Conservation (phyloP, 2,797 vertebrate genomes). For the Alectoris magna region DNA sequence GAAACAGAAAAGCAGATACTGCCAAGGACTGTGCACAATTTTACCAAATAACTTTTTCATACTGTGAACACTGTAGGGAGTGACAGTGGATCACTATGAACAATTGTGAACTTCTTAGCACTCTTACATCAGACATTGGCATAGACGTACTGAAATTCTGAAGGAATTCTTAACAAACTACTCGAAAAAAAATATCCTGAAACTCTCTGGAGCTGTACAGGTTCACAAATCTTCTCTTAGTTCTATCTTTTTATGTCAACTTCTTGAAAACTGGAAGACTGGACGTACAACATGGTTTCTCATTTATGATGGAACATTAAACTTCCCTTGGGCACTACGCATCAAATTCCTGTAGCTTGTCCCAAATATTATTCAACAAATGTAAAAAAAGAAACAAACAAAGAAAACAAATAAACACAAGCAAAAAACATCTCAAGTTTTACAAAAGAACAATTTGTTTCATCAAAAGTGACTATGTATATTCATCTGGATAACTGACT, state of each 20-base stretch:
- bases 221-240: neutral
- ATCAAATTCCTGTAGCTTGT: neutral
- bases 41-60: neutral
- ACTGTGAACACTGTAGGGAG: neutral
- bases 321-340: neutral
- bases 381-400: neutral
- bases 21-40: neutral
- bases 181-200: neutral
- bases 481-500: neutral
- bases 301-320: neutral
- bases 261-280: neutral
- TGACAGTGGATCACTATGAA: neutral
- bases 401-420: neutral
- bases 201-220: neutral
- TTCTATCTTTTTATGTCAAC: neutral
- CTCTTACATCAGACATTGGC: neutral
- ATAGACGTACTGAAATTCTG: neutral
- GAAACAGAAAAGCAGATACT: neutral
- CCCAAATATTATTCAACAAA: neutral
- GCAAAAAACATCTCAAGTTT: neutral
- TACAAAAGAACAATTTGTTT: rapidly evolving
- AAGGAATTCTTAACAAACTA: neutral
- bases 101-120: rapidly evolving
- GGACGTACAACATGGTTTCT: neutral
- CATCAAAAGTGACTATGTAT: too few species aligned